phyloP scores from a whole-genome alignment of 2,888 invertebrate genomes.

The Drosophila lutescens region DNA sequence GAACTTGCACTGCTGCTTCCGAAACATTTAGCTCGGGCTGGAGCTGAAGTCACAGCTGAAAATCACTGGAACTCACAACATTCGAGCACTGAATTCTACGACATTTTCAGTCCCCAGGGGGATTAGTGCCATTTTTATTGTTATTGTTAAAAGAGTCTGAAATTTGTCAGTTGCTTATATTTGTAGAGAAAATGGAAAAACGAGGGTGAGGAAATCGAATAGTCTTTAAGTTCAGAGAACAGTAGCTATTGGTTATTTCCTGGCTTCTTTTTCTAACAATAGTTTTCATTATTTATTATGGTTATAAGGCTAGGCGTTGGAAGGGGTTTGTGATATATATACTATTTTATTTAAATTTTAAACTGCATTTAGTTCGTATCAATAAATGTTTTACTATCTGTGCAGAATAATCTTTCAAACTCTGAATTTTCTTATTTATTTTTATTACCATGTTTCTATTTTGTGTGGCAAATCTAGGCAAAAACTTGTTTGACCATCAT shows the following conservation, averaged over 20 bases:
- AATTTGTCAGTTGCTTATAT: conserved; percentile 8
- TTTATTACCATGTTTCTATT: background rate
- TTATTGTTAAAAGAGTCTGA: conserved; percentile 11
- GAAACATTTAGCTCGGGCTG: conserved; percentile 69
- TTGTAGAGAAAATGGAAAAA: background rate
- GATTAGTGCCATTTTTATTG: conserved; percentile 10
- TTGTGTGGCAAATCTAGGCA: background rate
- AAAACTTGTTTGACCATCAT: conserved; percentile 32
- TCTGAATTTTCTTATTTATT: background rate
- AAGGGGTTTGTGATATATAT: too few species aligned
- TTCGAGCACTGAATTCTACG: conserved; percentile 25
- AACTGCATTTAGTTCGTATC: too few species aligned
- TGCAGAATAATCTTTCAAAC: background rate
- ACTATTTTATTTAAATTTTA: too few species aligned
- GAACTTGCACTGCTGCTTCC: conserved; percentile 68
- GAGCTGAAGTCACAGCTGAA: conserved; percentile 53
- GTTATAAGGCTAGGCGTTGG: too few species aligned
- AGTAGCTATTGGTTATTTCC: background rate
- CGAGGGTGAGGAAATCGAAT: background rate
- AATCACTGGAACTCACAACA: conserved; percentile 62
- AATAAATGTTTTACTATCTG: background rate
- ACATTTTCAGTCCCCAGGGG: conserved; percentile 29
- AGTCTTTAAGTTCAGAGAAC: background rate
- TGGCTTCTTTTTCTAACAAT: background rate
- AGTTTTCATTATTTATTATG: background rate